phyloP scores from a whole-genome alignment of 2,888 invertebrate genomes.

The Ceramica pisi region DNA sequence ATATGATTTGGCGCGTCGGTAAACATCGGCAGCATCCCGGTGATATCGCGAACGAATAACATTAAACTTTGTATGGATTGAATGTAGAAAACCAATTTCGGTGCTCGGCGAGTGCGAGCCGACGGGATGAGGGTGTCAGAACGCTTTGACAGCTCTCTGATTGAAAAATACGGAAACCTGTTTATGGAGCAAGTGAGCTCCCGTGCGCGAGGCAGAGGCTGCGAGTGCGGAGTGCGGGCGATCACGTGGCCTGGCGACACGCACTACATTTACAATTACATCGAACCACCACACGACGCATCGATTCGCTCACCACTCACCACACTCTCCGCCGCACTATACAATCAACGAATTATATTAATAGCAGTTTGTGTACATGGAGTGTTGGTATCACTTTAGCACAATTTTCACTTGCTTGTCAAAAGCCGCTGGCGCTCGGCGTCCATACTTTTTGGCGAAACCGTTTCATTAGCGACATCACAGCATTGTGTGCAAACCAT shows the following conservation, averaged over 20 bases:
- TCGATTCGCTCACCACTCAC: slow-evolving; percentile 13
- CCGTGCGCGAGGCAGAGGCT: slow-evolving; percentile 66
- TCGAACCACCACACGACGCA: slow-evolving; percentile 25
- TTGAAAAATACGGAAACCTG: slow-evolving; percentile 92
- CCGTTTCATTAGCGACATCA: slow-evolving; percentile 81
- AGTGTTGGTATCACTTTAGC: slow-evolving; percentile 62
- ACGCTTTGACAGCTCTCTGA: slow-evolving; percentile 92
- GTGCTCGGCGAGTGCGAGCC: slow-evolving; percentile 91
- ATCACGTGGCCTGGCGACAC: slow-evolving; percentile 58
- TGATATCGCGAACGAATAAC: slow-evolving; percentile 91
- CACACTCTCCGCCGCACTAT: slow-evolving; percentile 39
- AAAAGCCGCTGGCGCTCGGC: slow-evolving; percentile 72
- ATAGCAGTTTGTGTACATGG: slow-evolving; percentile 53
- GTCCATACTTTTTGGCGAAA: slow-evolving; percentile 76
- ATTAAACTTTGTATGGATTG: slow-evolving; percentile 91
- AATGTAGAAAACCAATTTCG: slow-evolving; percentile 92
- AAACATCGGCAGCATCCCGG: slow-evolving; percentile 91
- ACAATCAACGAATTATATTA: slow-evolving; percentile 64
- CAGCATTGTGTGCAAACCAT: slow-evolving; percentile 74
- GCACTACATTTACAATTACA: slow-evolving; percentile 56
- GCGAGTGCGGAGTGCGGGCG: slow-evolving; percentile 51
- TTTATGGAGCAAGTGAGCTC: slow-evolving; percentile 89
- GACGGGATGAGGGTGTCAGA: slow-evolving; percentile 91
- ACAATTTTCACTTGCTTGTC: slow-evolving; percentile 82
- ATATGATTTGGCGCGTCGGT: slow-evolving; percentile 91